Percentiles rank a stretch among this genome's conserved stretches.
Conservation (phyloP, 2,888 invertebrate genomes). For the Scelioninae gen. 1 region DNA sequence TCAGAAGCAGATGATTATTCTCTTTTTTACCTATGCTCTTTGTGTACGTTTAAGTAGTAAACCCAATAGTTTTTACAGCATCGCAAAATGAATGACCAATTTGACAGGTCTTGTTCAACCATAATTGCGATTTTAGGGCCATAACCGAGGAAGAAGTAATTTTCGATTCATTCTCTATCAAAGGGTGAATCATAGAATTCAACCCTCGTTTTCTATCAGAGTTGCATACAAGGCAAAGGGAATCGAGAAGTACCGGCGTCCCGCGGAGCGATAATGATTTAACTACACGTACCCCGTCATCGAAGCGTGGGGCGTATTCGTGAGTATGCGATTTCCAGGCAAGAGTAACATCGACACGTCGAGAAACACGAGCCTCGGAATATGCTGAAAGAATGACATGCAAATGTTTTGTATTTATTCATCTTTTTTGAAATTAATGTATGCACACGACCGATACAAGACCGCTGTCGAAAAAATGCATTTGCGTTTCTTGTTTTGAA, state of each 20-base stretch:
- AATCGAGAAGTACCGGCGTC: conserved; percentile 68
- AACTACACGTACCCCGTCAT: conserved; percentile 69
- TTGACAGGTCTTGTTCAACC: conserved; percentile 57
- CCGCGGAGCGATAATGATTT: conserved; percentile 70
- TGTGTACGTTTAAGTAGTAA: conserved; percentile 26
- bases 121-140: conserved; percentile 67
- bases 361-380: conserved; percentile 62
- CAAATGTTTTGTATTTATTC: conserved; percentile 64
- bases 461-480: conserved; percentile 33
- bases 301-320: conserved; percentile 64
- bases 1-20: conserved; percentile 14
- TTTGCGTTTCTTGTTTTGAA: conserved; percentile 24
- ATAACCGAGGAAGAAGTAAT: conserved; percentile 67
- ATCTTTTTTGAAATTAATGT: conserved; percentile 59
- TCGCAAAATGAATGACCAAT: conserved; percentile 61
- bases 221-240: conserved; percentile 64
- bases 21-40: conserved; percentile 32
- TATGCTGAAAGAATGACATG: conserved; percentile 65
- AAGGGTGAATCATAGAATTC: conserved; percentile 66
- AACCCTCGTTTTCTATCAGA: conserved; percentile 65
- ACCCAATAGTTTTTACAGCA: conserved; percentile 59
- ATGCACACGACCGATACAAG: conserved; percentile 46
- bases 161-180: conserved; percentile 65
- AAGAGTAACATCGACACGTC: conserved; percentile 64
- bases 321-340: conserved; percentile 68